These are phyloP conservation scores for Cheilosia vernalis DNA, from an alignment of 2,888 invertebrate species.

Conservation along the genomic window DNA sequence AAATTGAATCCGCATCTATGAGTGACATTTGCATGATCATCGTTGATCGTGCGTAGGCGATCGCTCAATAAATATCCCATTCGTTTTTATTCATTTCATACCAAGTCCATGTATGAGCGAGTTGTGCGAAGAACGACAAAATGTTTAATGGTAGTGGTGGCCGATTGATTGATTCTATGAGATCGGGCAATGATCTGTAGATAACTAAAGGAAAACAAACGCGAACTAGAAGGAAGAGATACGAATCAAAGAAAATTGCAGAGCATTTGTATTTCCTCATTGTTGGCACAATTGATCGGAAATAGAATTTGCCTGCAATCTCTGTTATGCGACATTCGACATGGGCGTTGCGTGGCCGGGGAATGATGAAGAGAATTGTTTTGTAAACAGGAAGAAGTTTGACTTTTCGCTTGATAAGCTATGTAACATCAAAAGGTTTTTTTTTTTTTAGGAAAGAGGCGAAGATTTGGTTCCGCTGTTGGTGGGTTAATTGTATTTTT, in stretches of 20 bases:
- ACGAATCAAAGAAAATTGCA: conserved; percentile 62
- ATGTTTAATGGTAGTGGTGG: conserved; percentile 18
- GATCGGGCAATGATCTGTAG: conserved; percentile 69
- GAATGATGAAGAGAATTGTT: conserved; percentile 8
- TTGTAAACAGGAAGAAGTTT: conserved; percentile 62
- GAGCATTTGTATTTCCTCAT: conserved; percentile 69
- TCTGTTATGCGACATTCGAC: conserved; percentile 48
- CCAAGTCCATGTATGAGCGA: neutral
- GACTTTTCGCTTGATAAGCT: neutral
- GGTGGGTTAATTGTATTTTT: too few species aligned
- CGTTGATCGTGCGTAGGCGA: conserved; percentile 58
- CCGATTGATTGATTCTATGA: conserved; percentile 66
- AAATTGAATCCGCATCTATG: conserved; percentile 32
- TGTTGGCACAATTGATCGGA: conserved; percentile 67
- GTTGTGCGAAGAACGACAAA: neutral
- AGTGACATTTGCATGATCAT: conserved; percentile 60
- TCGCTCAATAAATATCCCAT: conserved; percentile 34
- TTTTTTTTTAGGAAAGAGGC: too few species aligned
- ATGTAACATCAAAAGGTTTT: too few species aligned
- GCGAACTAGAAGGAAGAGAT: conserved; percentile 36
- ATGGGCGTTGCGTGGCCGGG: conserved; percentile 16
- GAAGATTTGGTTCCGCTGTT: too few species aligned
- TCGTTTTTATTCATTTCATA: neutral
- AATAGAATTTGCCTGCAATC: conserved; percentile 58
- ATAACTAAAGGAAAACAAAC: conserved; percentile 19